Percentiles rank a stretch among this genome's conserved stretches.
Conservation (phyloP, 35 echinoderm and acorn worm genomes). For the Ptychodera flava region DNA sequence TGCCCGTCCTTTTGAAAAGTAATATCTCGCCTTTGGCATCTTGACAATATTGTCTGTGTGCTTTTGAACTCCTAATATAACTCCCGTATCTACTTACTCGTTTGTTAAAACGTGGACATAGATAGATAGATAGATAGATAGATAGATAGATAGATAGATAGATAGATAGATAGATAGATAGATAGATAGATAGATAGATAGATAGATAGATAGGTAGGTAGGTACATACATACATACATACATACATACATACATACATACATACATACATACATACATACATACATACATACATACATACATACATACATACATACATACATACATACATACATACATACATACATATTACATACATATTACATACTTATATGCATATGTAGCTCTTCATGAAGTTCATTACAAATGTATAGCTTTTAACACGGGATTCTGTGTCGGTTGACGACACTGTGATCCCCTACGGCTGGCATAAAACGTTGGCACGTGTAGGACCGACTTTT, state of each 20-base stretch:
- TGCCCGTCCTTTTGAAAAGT: too few relatives aligned
- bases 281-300: conserved; percentile 2
- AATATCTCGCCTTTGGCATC: too few relatives aligned
- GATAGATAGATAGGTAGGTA: neutral
- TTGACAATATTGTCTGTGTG: too few relatives aligned
- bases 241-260: neutral
- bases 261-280: neutral
- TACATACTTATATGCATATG: neutral
- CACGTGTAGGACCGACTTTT: too few relatives aligned
- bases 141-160: neutral
- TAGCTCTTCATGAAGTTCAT: too few relatives aligned
- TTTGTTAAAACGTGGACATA: too few relatives aligned
- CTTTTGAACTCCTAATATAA: too few relatives aligned
- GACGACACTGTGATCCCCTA: too few relatives aligned
- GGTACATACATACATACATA: neutral
- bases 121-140: neutral
- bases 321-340: conserved; percentile 2
- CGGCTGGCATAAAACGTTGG: too few relatives aligned
- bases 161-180: neutral
- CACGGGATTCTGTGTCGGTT: too few relatives aligned
- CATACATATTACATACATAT: neutral
- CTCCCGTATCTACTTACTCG: too few relatives aligned
- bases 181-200: neutral
- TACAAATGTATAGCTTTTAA: too few relatives aligned
- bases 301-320: conserved; percentile 2